These are phyloP conservation scores for Conistra vaccinii DNA, from an alignment of 2,888 invertebrate species.

Conservation along the genomic window DNA sequence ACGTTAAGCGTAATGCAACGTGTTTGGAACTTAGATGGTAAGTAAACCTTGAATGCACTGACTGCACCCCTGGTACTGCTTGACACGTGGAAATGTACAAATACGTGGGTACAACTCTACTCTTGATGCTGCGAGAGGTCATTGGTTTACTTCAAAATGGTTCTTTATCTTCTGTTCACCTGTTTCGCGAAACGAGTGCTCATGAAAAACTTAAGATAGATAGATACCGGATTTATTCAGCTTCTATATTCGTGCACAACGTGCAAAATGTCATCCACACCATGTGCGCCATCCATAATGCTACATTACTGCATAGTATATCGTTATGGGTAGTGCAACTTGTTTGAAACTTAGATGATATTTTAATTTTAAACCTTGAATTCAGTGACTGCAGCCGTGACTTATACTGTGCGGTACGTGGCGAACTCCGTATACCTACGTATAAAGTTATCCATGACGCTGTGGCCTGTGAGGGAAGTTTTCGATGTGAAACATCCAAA, in stretches of 20 bases:
- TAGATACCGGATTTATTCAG: background rate
- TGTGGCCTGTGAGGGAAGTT: background rate
- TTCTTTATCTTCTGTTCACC: background rate
- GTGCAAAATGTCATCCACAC: constrained; percentile 58
- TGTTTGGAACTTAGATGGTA: constrained; percentile 1
- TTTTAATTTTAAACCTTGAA: constrained; percentile 19
- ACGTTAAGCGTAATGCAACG: constrained; percentile 3
- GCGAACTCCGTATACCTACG: background rate
- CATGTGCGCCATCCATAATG: constrained; percentile 65
- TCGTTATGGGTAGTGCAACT: background rate
- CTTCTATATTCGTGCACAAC: constrained; percentile 39
- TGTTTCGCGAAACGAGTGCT: background rate
- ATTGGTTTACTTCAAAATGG: background rate
- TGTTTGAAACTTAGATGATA: background rate
- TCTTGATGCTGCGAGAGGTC: too few relatives aligned
- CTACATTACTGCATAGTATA: constrained; percentile 34
- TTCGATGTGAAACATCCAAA: constrained; percentile 1
- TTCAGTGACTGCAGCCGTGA: background rate
- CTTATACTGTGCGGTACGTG: background rate
- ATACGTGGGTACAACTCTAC: too few relatives aligned
- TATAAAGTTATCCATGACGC: background rate
- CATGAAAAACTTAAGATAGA: background rate
- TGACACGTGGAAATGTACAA: too few relatives aligned
- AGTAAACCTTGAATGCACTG: background rate
- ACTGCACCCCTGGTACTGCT: background rate